These are phyloP conservation scores for Rynchops niger DNA, from an alignment of 2,113 vertebrate species.

Conservation along the genomic window DNA sequence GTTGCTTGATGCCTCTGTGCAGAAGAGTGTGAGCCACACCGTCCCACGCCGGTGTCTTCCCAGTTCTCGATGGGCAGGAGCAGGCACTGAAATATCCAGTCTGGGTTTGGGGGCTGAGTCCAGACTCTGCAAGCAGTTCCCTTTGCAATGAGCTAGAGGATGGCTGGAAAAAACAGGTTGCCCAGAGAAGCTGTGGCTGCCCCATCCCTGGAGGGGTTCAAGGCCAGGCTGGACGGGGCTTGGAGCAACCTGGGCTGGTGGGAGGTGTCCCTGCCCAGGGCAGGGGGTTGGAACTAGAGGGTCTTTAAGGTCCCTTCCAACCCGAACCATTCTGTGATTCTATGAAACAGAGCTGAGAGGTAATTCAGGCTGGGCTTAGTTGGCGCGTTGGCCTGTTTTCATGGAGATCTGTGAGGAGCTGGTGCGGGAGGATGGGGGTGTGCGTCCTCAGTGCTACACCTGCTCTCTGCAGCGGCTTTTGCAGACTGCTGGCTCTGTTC, in stretches of 20 bases:
- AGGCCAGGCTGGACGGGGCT: too few relatives aligned
- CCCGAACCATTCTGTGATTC: too few relatives aligned
- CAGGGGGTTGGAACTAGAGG: too few relatives aligned
- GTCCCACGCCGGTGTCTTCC: not conserved
- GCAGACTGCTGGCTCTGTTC: not conserved
- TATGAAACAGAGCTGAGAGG: not conserved
- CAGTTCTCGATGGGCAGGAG: not conserved
- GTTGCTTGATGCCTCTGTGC: rapidly evolving
- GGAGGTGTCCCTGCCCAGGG: too few relatives aligned
- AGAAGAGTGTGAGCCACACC: not conserved
- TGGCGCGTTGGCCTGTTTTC: rapidly evolving
- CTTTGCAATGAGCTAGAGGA: not conserved
- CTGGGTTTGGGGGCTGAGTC: not conserved
- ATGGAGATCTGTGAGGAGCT: not conserved
- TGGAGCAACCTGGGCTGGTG: too few relatives aligned
- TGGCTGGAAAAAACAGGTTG: not conserved
- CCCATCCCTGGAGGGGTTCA: too few relatives aligned
- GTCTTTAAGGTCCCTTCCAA: too few relatives aligned
- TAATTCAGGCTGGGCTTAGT: not conserved
- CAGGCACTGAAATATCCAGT: not conserved
- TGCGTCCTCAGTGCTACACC: not conserved
- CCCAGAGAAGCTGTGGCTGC: too few relatives aligned
- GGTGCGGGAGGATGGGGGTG: not conserved
- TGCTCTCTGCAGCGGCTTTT: not conserved
- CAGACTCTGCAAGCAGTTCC: not conserved